These are phyloP conservation scores for Procavia capensis DNA, from an alignment of 2,113 vertebrate genomes.

Conservation along the genomic window DNA sequence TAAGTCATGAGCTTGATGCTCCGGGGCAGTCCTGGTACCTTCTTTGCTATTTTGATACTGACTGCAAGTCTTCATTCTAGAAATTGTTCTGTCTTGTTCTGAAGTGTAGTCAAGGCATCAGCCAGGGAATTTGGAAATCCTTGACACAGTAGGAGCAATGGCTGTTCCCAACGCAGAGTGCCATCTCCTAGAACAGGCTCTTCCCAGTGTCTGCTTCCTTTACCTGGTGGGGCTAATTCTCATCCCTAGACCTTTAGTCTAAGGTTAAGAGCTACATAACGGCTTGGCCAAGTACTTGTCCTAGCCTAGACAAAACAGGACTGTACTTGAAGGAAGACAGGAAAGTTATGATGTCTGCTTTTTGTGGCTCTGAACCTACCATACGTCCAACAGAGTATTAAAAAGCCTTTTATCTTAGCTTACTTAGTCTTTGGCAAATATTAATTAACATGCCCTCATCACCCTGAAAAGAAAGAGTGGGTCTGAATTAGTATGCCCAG, in stretches of 20 bases:
- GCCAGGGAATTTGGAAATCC: not conserved
- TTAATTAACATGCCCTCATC: not conserved
- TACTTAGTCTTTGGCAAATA: not conserved
- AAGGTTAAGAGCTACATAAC: not conserved
- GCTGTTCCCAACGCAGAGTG: fast-evolving
- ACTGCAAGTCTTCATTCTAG: not conserved
- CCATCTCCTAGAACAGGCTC: not conserved
- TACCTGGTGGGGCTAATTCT: not conserved
- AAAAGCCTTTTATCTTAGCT: not conserved
- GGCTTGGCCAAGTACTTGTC: not conserved
- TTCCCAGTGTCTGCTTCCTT: not conserved
- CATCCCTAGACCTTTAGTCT: not conserved
- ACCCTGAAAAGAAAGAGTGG: not conserved
- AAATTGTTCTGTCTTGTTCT: not conserved
- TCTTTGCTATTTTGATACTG: not conserved
- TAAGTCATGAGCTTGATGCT: fast-evolving
- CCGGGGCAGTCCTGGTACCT: fast-evolving
- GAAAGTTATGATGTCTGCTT: not conserved
- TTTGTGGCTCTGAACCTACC: not conserved
- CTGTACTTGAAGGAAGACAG: not conserved
- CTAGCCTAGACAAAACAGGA: not conserved
- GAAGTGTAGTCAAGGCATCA: not conserved
- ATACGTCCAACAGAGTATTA: not conserved
- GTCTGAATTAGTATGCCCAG: not conserved
- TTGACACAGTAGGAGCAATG: not conserved